phyloP scores from a whole-genome alignment of 2,797 vertebrate species.

The Gila robusta region DNA sequence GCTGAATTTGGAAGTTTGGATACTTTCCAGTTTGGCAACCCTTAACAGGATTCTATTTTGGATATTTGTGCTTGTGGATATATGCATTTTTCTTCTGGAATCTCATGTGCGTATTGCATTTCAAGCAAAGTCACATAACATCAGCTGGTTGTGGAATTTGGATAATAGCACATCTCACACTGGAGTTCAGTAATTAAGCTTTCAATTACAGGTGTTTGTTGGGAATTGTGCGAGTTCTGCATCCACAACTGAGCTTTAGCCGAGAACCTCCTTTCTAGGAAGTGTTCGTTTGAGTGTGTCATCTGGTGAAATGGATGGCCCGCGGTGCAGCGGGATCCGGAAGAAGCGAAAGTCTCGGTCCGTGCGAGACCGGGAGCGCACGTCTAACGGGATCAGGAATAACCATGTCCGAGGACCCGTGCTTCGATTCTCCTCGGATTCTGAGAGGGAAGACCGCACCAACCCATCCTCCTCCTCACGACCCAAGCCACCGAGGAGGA shows the following conservation, averaged over 20 bases:
- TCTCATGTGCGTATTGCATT: constrained; percentile 11
- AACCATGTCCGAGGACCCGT: constrained; percentile 75
- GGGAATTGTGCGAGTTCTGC: constrained; percentile 10
- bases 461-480: constrained; percentile 85
- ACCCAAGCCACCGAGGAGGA: constrained; percentile 89
- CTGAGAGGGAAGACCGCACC: constrained; percentile 88
- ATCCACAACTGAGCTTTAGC: background rate
- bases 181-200: constrained; percentile 26
- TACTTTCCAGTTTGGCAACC: constrained; percentile 52
- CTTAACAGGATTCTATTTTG: constrained; percentile 54
- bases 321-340: constrained; percentile 87
- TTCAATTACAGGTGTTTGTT: constrained; percentile 13
- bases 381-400: constrained; percentile 80
- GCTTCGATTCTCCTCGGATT: constrained; percentile 86
- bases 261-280: constrained; percentile 37
- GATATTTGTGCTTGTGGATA: constrained; percentile 47
- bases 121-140: constrained; percentile 14
- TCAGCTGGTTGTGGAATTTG: constrained; percentile 64
- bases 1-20: constrained; percentile 64
- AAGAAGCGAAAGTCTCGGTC: constrained; percentile 94
- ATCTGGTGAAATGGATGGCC: constrained; percentile 87
- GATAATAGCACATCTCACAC: constrained; percentile 67
- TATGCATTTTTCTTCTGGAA: constrained; percentile 41
- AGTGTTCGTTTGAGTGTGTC: constrained; percentile 70
- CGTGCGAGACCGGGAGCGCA: constrained; percentile 85